Conservation (phyloP, 2,797 vertebrate genomes). For the Heliangelus exortis region DNA sequence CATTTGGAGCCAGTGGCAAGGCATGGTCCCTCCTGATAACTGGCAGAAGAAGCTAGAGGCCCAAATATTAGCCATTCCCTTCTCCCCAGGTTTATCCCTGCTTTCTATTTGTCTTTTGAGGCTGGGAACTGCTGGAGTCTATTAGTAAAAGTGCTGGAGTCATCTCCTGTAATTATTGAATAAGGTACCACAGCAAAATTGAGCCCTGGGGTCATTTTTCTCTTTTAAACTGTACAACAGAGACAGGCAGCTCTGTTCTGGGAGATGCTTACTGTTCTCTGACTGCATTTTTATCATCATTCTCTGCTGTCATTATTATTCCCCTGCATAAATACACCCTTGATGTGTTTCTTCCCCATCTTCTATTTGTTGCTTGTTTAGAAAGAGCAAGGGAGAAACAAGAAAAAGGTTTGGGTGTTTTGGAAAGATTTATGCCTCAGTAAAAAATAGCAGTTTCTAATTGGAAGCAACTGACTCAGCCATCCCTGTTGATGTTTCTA, state of each 20-base stretch:
- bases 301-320: background rate
- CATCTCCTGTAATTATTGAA: background rate
- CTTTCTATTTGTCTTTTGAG: background rate
- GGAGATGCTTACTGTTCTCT: background rate
- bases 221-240: background rate
- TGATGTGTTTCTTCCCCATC: background rate
- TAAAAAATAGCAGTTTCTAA: background rate
- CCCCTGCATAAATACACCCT: background rate
- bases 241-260: background rate
- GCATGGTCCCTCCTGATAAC: background rate
- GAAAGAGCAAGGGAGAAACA: background rate
- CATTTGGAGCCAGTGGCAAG: background rate
- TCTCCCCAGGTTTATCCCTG: background rate
- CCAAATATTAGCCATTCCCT: background rate
- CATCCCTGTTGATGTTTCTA: background rate
- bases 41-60: background rate
- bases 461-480: background rate
- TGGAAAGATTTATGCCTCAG: background rate
- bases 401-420: background rate
- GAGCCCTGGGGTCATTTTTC: background rate
- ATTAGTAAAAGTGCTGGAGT: background rate
- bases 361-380: background rate
- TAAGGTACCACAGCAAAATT: background rate
- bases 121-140: background rate
- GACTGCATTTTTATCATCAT: background rate